These are phyloP conservation scores for Autographa pulchrina DNA, from an alignment of 2,888 invertebrate genomes.

Conservation along the genomic window DNA sequence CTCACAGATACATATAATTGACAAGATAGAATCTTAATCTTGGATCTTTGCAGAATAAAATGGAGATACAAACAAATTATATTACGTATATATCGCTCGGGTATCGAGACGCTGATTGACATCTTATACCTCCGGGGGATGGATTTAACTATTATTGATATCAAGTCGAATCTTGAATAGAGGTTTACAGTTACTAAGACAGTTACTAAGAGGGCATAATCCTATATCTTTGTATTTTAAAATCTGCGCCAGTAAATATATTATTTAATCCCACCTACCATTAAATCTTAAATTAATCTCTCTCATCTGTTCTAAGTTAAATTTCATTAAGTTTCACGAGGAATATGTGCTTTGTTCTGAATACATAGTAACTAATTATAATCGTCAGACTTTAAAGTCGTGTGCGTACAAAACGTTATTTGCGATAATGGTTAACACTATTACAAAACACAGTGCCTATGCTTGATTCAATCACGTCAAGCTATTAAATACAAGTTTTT, in stretches of 20 bases:
- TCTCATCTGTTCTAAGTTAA: neutral
- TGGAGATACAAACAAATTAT: neutral
- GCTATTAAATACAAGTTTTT: constrained; percentile 36
- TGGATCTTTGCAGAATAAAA: neutral
- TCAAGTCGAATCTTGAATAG: neutral
- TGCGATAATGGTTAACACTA: neutral
- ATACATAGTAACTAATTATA: too few relatives aligned
- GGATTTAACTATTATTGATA: neutral
- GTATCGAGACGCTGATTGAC: neutral
- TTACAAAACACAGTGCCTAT: neutral
- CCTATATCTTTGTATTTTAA: neutral
- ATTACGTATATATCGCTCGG: neutral
- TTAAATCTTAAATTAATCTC: neutral
- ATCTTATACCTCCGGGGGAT: neutral
- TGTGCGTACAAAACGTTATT: neutral
- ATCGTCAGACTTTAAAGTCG: neutral
- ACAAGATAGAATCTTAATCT: constrained; percentile 5
- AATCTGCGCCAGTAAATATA: neutral
- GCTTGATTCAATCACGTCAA: constrained; percentile 8
- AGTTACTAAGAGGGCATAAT: neutral
- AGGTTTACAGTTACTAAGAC: neutral
- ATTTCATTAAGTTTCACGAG: too few relatives aligned
- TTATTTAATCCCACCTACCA: neutral
- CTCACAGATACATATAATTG: neutral
- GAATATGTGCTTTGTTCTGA: too few relatives aligned